Percentiles rank a stretch among this genome's conserved stretches.
Conservation (phyloP, 2,888 invertebrate genomes). For the Steinernema carpocapsae region DNA sequence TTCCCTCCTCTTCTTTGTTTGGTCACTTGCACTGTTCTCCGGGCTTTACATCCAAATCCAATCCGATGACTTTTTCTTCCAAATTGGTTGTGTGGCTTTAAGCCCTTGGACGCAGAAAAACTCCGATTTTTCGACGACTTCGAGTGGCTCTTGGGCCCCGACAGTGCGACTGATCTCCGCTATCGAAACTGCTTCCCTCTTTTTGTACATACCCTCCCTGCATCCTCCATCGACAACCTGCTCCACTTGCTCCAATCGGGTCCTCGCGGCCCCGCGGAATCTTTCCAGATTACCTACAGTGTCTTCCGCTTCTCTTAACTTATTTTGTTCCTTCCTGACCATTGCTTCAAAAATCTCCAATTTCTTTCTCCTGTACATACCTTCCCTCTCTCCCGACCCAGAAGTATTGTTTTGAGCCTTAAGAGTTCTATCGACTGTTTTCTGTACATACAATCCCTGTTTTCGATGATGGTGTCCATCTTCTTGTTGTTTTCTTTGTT, state of each 20-base stretch:
- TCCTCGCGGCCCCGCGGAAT: not conserved
- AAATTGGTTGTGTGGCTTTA: constrained; percentile 26
- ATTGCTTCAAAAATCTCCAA: constrained; percentile 15
- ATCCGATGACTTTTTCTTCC: not conserved
- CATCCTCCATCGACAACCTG: constrained; percentile 10
- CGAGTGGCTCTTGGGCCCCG: not conserved
- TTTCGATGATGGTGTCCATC: too few species aligned
- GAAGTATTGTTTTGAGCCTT: constrained; percentile 11
- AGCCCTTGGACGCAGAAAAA: constrained; percentile 12
- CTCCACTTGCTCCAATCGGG: not conserved
- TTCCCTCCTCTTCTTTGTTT: not conserved
- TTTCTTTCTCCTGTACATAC: constrained; percentile 17
- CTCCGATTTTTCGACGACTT: not conserved
- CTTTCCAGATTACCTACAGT: constrained; percentile 27
- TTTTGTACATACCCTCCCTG: constrained; percentile 5
- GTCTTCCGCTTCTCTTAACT: constrained; percentile 18
- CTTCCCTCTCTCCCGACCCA: not conserved
- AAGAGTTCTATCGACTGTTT: constrained; percentile 30
- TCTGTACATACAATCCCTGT: constrained; percentile 3
- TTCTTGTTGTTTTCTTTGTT: not conserved
- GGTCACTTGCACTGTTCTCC: constrained; percentile 14
- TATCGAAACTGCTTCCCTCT: constrained; percentile 1
- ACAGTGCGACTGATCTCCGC: constrained; percentile 27
- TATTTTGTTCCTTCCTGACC: constrained; percentile 1
- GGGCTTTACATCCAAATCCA: not conserved